phyloP scores from a whole-genome alignment of 2,888 invertebrate genomes.

The Anoplius nigerrimus region DNA sequence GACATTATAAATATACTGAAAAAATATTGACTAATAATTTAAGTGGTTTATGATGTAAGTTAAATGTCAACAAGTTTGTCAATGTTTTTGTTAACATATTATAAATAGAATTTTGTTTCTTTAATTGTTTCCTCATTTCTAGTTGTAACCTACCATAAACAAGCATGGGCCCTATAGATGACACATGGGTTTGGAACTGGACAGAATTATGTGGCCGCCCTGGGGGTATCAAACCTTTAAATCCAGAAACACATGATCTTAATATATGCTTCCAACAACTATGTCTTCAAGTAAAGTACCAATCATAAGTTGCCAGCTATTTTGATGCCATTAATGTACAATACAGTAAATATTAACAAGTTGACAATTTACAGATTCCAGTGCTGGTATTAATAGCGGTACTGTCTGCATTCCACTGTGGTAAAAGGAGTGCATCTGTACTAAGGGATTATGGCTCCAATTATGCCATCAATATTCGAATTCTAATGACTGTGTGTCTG shows the following conservation, averaged over 20 bases:
- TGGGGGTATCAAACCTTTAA: slow-evolving; percentile 84
- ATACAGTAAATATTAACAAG: slow-evolving; percentile 3
- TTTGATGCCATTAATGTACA: not conserved
- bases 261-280: slow-evolving; percentile 91
- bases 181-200: slow-evolving; percentile 82
- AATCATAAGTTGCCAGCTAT: not conserved
- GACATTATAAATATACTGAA: no score
- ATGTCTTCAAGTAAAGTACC: slow-evolving; percentile 76
- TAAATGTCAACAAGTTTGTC: no score
- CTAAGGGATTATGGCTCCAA: slow-evolving; percentile 81
- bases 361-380: slow-evolving; percentile 79
- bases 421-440: slow-evolving; percentile 81
- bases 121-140: not conserved
- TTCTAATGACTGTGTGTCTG: slow-evolving; percentile 80
- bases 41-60: no score
- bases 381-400: slow-evolving; percentile 84
- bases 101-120: not conserved
- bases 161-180: slow-evolving; percentile 39
- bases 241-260: slow-evolving; percentile 83
- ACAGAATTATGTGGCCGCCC: slow-evolving; percentile 83
- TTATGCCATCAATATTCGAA: slow-evolving; percentile 81
- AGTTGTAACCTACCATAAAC: not conserved
- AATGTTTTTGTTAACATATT: no score
- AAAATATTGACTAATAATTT: no score
- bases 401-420: slow-evolving; percentile 88